Conservation (phyloP, 2,888 invertebrate genomes). For the Pheosia gnoma region DNA sequence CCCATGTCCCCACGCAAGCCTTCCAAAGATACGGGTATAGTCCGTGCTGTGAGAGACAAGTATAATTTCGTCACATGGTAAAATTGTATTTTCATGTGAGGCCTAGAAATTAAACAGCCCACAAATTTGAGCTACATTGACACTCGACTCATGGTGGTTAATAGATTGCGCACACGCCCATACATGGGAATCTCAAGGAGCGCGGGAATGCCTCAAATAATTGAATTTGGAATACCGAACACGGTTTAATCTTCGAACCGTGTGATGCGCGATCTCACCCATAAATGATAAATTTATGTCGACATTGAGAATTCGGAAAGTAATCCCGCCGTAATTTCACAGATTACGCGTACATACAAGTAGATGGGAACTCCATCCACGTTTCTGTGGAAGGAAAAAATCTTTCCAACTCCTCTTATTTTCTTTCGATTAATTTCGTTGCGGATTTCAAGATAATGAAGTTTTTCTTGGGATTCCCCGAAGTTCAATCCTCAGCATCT, state of each 20-base stretch:
- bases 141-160: background rate
- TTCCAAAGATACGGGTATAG: no score
- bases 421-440: no score
- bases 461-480: no score
- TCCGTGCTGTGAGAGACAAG: no score
- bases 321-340: slow-evolving; percentile 17
- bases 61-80: no score
- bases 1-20: no score
- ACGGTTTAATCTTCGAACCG: slow-evolving; percentile 36
- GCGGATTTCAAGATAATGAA: no score
- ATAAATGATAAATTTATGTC: slow-evolving; percentile 60
- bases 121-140: no score
- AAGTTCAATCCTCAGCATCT: no score
- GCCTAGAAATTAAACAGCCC: no score
- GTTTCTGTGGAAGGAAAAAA: background rate
- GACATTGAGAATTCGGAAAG: slow-evolving; percentile 20
- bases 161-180: background rate
- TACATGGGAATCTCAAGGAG: background rate
- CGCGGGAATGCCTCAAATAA: slow-evolving; percentile 46
- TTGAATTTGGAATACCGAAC: slow-evolving; percentile 65
- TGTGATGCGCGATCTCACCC: slow-evolving; percentile 38
- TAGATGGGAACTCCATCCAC: background rate
- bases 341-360: slow-evolving; percentile 5
- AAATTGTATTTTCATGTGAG: no score
- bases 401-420: no score